Evolutionary conservation across 2,797 vertebrate genomes (phyloP), one percentile per base, ranked within the genome.

Genomic region (Xerus rutilus): DNA sequence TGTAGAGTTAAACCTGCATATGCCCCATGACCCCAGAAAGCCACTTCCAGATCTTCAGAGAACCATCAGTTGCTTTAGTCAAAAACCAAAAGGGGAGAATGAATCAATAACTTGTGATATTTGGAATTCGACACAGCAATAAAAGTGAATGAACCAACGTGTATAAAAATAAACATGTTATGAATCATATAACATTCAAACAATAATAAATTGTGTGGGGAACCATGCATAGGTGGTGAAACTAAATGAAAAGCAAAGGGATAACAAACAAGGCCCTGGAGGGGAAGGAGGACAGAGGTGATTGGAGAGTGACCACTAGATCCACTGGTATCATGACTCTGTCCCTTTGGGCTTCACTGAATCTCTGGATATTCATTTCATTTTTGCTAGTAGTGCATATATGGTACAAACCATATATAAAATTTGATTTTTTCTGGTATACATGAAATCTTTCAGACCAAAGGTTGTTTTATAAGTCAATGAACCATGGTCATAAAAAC

Each of bases 401-500:
- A 59, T 65, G 49, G 67, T 23, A 69, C 21, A 62, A 52, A 73
- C 0, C 9, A n/a, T 5, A 77, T 25, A n/a, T n/a, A 82, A 87
- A 43, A 91, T 65, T 64, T 25, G 3, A 59, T 65, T 64, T 72
- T 73, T 18, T 77, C 86, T 89, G 7, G 30, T 54, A 81, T 70
- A 64, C 14, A 79, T 7, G 57, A 88, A 93, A 23, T 82, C 92
- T 62, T 78, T 85, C 35, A 70, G 49, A 54, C 14, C 74, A 77
- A 93, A 81, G 30, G 3, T 21, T 18, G 52, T 86, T 78, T 30
- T 67, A 32, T 73, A 82, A 86, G 73, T 91, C 84, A 69, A 7
- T 92, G 92, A 95, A 88, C 35, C 12, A 21, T 11, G 52, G 47
- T 84, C 70, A 83, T 15, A 65, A 92, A 78, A 86, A 79, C 69